phyloP scores from a whole-genome alignment of 1,140 invertebrate genomes.

The Aphelenchoides fujianensis region DNA sequence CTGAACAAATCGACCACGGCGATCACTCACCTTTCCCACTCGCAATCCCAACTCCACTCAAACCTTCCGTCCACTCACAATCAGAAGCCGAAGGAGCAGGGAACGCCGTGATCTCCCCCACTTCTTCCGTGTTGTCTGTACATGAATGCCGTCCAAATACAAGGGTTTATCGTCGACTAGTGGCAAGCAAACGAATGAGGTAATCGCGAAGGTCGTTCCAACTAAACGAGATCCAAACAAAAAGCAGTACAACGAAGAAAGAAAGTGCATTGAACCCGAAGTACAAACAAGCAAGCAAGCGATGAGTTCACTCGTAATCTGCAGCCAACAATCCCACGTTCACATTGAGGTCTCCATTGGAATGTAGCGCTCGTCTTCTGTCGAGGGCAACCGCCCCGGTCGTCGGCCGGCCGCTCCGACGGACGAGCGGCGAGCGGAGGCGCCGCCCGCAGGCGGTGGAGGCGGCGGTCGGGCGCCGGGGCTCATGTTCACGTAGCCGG shows the following conservation, averaged over 20 bases:
- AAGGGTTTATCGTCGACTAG: no score
- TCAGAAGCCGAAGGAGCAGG: no score
- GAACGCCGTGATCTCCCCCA: no score
- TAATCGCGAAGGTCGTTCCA: no score
- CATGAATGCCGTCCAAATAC: no score
- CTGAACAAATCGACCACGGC: background rate
- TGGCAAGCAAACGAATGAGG: no score
- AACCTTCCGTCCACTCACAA: background rate
- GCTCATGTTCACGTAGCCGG: slow-evolving; percentile 8
- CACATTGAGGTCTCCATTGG: slow-evolving; percentile 20
- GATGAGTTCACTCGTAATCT: background rate
- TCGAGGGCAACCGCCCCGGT: slow-evolving; percentile 13
- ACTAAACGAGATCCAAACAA: background rate
- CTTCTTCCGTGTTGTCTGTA: no score
- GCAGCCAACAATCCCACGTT: background rate
- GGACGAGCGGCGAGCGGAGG: background rate
- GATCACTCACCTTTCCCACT: background rate
- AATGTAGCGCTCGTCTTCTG: slow-evolving; percentile 17
- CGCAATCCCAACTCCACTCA: background rate
- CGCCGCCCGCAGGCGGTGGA: slow-evolving; percentile 12
- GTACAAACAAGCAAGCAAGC: background rate
- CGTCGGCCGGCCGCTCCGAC: background rate
- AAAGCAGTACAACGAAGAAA: background rate
- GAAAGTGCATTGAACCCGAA: background rate
- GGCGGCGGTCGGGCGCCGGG: background rate